These are phyloP conservation scores for Ennomos quercinarius DNA, from an alignment of 2,888 invertebrate genomes.

Conservation along the genomic window DNA sequence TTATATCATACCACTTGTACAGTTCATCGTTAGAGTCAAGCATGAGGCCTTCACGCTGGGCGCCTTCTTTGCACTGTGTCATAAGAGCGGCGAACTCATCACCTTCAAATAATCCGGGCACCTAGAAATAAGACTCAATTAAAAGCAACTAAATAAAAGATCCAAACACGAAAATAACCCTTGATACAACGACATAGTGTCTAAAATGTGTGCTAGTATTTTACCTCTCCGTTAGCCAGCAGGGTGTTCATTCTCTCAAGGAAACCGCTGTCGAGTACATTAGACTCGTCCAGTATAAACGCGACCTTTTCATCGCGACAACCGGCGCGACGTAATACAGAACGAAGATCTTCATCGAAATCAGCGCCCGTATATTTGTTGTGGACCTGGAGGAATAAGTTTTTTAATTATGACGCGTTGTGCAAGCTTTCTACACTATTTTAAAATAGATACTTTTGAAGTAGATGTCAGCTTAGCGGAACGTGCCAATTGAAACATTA, in stretches of 20 bases:
- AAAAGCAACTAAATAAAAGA: too few species aligned
- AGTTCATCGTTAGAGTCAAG: slow-evolving; percentile 99
- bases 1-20: slow-evolving; percentile 93
- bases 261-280: slow-evolving; percentile 99
- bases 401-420: too few species aligned
- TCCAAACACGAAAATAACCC: too few species aligned
- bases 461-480: too few species aligned
- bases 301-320: slow-evolving; percentile 99
- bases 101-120: slow-evolving; percentile 96
- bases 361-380: slow-evolving; percentile 99
- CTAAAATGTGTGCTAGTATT: not conserved
- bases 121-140: slow-evolving; percentile 63
- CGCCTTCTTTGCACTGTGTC: slow-evolving; percentile 99
- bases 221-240: slow-evolving; percentile 97
- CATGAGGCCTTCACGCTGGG: slow-evolving; percentile 99
- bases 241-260: slow-evolving; percentile 99
- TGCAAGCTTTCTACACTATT: too few species aligned
- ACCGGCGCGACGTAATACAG: slow-evolving; percentile 93
- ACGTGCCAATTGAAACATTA: too few species aligned
- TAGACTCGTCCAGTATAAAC: slow-evolving; percentile 99
- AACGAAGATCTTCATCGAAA: slow-evolving; percentile 99
- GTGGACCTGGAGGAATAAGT: slow-evolving; percentile 88
- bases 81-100: slow-evolving; percentile 99
- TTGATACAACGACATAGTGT: too few species aligned
- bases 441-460: too few species aligned